Conservation (phyloP, 2,797 vertebrate species). For the Alauda arvensis region DNA sequence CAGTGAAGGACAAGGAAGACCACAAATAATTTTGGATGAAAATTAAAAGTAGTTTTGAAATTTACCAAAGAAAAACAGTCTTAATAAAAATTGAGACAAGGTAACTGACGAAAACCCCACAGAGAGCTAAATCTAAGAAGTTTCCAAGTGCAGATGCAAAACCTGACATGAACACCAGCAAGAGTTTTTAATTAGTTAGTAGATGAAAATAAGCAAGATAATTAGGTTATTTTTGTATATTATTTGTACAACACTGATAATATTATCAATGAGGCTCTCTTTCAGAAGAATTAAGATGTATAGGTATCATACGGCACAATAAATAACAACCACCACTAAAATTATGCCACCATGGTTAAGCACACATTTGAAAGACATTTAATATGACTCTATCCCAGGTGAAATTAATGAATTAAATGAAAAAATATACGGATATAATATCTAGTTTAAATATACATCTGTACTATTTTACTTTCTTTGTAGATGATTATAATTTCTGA, state of each 20-base stretch:
- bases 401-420: neutral
- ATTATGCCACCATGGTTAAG: neutral
- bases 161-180: neutral
- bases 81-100: neutral
- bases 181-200: neutral
- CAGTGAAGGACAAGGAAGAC: neutral
- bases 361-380: neutral
- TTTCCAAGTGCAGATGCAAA: neutral
- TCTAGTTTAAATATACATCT: neutral
- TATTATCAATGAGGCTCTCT: neutral
- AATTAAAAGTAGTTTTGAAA: neutral
- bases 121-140: neutral
- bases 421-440: neutral
- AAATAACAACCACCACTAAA: neutral
- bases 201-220: neutral
- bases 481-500: neutral
- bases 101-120: rapidly evolving
- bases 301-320: neutral
- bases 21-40: neutral
- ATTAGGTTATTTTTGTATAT: neutral
- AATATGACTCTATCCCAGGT: neutral
- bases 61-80: neutral
- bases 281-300: neutral
- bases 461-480: neutral
- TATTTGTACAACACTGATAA: neutral